These are phyloP conservation scores for Altica lythri DNA, from an alignment of 2,888 invertebrate species.

Conservation along the genomic window DNA sequence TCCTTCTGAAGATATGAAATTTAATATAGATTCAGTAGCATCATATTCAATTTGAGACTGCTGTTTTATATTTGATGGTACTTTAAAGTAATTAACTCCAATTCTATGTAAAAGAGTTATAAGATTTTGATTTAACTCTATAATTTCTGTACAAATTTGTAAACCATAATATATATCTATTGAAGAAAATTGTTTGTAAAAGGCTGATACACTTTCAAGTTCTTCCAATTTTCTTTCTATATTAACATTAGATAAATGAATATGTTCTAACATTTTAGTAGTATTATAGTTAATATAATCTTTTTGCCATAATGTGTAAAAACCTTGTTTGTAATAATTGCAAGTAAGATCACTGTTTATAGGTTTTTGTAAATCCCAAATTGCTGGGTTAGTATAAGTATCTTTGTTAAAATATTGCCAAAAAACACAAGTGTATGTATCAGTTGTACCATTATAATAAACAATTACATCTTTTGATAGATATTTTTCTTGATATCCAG, in stretches of 20 bases:
- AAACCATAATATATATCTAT: conserved; percentile 28
- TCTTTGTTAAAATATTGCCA: neutral
- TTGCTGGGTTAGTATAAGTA: neutral
- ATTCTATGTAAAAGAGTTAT: conserved; percentile 19
- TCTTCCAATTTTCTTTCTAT: conserved; percentile 1
- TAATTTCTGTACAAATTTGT: conserved; percentile 19
- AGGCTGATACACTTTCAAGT: conserved; percentile 25
- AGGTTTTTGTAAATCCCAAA: neutral
- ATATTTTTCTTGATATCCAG: neutral
- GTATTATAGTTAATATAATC: conserved; percentile 1
- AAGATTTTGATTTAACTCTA: conserved; percentile 4
- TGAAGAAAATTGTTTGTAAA: conserved; percentile 24
- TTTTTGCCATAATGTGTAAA: conserved; percentile 19
- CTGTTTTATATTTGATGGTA: conserved; percentile 7
- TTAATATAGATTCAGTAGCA: conserved; percentile 3
- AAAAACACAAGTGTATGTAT: neutral
- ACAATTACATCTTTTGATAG: neutral
- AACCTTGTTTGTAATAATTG: conserved; percentile 9
- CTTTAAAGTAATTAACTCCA: conserved; percentile 26
- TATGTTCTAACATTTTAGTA: neutral
- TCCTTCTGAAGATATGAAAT: conserved; percentile 3
- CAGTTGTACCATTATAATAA: neutral
- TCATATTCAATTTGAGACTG: conserved; percentile 15
- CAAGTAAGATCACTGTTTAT: neutral
- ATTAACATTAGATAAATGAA: neutral